Base-by-base conservation (phyloP, 2,888 invertebrate species). In the Napeogenes sylphis region DNA sequence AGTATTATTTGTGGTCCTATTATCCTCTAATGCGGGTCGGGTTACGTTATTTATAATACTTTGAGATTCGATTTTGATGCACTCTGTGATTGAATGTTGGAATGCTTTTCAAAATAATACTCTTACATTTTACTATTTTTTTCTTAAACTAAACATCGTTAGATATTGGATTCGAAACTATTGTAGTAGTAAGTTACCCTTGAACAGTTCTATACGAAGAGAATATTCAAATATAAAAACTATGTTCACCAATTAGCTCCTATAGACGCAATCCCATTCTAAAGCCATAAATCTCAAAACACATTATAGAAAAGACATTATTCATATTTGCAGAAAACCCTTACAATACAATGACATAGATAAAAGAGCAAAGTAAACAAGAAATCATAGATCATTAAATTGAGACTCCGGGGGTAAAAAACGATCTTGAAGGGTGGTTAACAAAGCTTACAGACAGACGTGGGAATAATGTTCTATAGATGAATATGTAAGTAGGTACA, bases 301-400 rank as follows among this genome's bases (percentile, higher is more conserved):
- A 81, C 64, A 81, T 82, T 80, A 82, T 74, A 75, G 72, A 78
- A 75, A 79, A 75, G 73, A 66, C 77, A 85, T 85, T 75, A 80
- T 82, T 86, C 83, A 82, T 82, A 72, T 78, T 82, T 82, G 84
- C 84, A 80, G 87, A 86, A 85, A 82, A 81, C 76, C 51, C 45
- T 67, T 61, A 35, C 6, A 35, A 21, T 21, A 86, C 83, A 88
- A 84, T 78, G 80, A 76, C 75, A 80, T 79, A 82, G 83, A 87
- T 83, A 87, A 85, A 81, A 78, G 80, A 75, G 78, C 79, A 83
- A 82, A 83, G 84, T 88, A 89, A 90, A 89, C 85, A 88, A 68
- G 62, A 60, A 78, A 81, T 77, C 75, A 72, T 79, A 77, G 78
- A 76, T 87, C 86, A 85, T 89, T 87, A 88, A 83, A 87, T 73